phyloP scores from a whole-genome alignment of 2,888 invertebrate species.

The Lasioglossum leucozonium region DNA sequence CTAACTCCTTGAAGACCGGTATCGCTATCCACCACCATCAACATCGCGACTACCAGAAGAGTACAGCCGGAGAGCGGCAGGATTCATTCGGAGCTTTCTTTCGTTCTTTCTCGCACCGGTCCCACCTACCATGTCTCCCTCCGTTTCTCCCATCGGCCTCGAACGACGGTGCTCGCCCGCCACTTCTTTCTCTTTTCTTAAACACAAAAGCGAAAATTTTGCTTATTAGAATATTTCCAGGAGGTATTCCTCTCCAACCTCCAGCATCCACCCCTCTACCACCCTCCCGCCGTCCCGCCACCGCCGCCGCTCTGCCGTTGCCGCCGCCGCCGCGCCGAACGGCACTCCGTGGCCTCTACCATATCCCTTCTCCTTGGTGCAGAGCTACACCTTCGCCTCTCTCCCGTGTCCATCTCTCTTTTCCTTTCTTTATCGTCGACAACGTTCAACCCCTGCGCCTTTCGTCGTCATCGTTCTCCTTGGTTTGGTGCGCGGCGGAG shows the following conservation, averaged over 20 bases:
- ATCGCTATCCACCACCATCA: slow-evolving; percentile 74
- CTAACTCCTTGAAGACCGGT: slow-evolving; percentile 78
- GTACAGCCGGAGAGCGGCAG: slow-evolving; percentile 53
- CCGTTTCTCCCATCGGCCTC: slow-evolving; percentile 42
- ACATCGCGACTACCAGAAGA: slow-evolving; percentile 68
- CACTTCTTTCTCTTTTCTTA: slow-evolving; percentile 81
- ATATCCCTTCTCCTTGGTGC: neutral
- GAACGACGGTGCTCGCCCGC: slow-evolving; percentile 53
- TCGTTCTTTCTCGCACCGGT: slow-evolving; percentile 61
- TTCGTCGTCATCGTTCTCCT: slow-evolving; percentile 58
- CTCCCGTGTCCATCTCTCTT: slow-evolving; percentile 31
- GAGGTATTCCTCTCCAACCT: slow-evolving; percentile 60
- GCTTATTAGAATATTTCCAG: slow-evolving; percentile 83
- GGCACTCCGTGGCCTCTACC: slow-evolving; percentile 1
- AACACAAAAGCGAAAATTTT: slow-evolving; percentile 83
- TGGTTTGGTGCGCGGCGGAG: slow-evolving; percentile 42
- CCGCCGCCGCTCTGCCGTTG: neutral
- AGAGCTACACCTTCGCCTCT: slow-evolving; percentile 27
- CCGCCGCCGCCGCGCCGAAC: neutral
- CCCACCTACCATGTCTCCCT: slow-evolving; percentile 57
- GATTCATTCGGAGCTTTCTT: slow-evolving; percentile 66
- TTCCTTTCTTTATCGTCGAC: slow-evolving; percentile 38
- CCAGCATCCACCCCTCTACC: slow-evolving; percentile 8
- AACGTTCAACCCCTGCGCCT: slow-evolving; percentile 40
- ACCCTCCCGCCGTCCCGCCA: neutral